Conservation (phyloP, 2,888 invertebrate genomes). For the Aproaerema taeniolella region DNA sequence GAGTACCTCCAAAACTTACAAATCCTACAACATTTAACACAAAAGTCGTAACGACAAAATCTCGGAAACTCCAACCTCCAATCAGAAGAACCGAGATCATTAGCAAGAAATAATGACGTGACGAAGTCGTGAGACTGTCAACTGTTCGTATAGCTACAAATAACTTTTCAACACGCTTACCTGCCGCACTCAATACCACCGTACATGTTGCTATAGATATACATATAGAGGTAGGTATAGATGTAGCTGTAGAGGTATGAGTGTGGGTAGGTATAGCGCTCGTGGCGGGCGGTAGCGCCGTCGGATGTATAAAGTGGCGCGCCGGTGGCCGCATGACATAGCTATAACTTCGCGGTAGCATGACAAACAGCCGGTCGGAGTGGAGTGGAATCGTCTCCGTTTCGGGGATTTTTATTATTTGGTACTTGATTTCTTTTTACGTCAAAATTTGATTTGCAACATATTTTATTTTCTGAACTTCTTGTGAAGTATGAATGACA, state of each 20-base stretch:
- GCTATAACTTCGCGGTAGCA: conserved; percentile 72
- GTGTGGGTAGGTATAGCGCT: conserved; percentile 25
- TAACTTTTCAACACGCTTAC: conserved; percentile 11
- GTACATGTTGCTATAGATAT: not conserved
- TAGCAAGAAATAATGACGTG: conserved; percentile 6
- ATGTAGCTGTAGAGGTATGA: conserved; percentile 4
- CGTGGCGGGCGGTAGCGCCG: conserved; percentile 60
- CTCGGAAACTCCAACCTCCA: too few relatives aligned
- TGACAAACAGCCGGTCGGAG: conserved; percentile 63
- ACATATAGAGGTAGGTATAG: too few relatives aligned
- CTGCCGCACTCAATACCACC: conserved; percentile 14
- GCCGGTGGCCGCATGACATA: conserved; percentile 76
- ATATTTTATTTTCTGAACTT: too few relatives aligned
- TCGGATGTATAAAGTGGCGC: conserved; percentile 77
- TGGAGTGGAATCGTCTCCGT: conserved; percentile 43
- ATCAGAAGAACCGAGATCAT: too few relatives aligned
- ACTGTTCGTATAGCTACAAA: not conserved
- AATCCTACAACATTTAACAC: too few relatives aligned
- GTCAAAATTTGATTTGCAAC: too few relatives aligned
- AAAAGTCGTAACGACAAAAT: too few relatives aligned
- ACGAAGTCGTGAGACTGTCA: conserved; percentile 6
- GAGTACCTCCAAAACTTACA: too few relatives aligned
- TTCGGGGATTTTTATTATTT: conserved; percentile 23
- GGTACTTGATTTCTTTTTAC: conserved; percentile 4
- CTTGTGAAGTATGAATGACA: too few relatives aligned